These are phyloP conservation scores for Arothron firmamentum DNA, from an alignment of 2,113 vertebrate species.

Conservation along the genomic window DNA sequence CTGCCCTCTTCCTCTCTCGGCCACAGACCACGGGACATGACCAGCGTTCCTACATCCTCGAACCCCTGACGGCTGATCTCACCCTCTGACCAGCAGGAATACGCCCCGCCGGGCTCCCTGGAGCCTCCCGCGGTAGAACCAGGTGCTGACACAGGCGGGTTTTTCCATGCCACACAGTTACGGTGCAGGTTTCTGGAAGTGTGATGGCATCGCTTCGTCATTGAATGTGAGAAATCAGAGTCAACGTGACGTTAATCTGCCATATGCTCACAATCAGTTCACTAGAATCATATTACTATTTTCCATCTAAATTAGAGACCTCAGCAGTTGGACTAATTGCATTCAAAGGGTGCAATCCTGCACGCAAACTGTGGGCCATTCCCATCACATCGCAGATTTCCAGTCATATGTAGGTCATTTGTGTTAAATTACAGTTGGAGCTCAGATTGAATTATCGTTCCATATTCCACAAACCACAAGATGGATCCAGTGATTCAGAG, in stretches of 20 bases:
- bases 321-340: no score
- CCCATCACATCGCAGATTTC: neutral
- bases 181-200: no score
- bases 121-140: neutral
- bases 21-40: constrained; percentile 29
- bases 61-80: constrained; percentile 7
- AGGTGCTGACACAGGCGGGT: neutral
- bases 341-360: neutral
- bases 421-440: constrained; percentile 21
- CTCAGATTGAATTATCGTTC: constrained; percentile 45
- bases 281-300: no score
- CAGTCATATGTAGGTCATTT: constrained; percentile 52
- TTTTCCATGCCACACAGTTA: no score
- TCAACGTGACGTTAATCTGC: no score
- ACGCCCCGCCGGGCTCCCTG: constrained; percentile 5
- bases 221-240: no score
- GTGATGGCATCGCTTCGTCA: no score
- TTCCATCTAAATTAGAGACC: no score
- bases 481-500: constrained; percentile 5
- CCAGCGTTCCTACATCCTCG: neutral
- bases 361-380: neutral
- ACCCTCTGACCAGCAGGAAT: constrained; percentile 9
- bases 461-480: constrained; percentile 3
- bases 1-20: constrained; percentile 41
- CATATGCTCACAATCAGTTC: no score